Evolutionary conservation across 1,140 invertebrate species (phyloP).

Genomic region (Mycetomoellerius zeteki): DNA sequence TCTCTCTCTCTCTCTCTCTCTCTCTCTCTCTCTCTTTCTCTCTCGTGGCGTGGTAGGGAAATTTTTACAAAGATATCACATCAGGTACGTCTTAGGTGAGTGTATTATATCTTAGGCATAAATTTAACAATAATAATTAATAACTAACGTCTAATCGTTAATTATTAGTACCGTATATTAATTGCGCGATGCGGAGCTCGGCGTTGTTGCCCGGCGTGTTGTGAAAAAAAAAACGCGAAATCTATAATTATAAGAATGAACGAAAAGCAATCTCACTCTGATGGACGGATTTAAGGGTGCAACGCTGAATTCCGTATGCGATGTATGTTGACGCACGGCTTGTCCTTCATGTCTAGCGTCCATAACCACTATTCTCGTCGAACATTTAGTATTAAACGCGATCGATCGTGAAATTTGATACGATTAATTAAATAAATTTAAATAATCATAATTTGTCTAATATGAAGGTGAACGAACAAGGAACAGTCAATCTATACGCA

Average conservation of each 20-base stretch:
- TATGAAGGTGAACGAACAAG: neutral
- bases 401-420: slow-evolving; percentile 12
- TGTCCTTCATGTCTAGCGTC: slow-evolving; percentile 47
- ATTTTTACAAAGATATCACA: slow-evolving; percentile 80
- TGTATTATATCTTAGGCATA: slow-evolving; percentile 82
- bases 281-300: neutral
- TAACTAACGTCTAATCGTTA: slow-evolving; percentile 80
- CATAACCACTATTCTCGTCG: neutral
- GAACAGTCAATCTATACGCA: neutral
- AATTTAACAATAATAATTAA: slow-evolving; percentile 82
- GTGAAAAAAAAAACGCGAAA: neutral
- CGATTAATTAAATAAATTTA: slow-evolving; percentile 29
- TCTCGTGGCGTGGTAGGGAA: slow-evolving; percentile 62
- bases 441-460: slow-evolving; percentile 21
- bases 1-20: neutral
- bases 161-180: slow-evolving; percentile 73
- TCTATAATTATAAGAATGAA: neutral
- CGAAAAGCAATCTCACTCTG: neutral
- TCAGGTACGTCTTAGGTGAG: slow-evolving; percentile 81
- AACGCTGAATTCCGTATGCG: slow-evolving; percentile 44
- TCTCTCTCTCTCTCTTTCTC: slow-evolving; percentile 1
- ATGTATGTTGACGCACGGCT: slow-evolving; percentile 53
- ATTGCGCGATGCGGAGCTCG: slow-evolving; percentile 24
- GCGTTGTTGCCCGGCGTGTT: slow-evolving; percentile 13
- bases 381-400: neutral